Base-by-base conservation (phyloP, 1,140 invertebrate species). In the Babylonia areolata region DNA sequence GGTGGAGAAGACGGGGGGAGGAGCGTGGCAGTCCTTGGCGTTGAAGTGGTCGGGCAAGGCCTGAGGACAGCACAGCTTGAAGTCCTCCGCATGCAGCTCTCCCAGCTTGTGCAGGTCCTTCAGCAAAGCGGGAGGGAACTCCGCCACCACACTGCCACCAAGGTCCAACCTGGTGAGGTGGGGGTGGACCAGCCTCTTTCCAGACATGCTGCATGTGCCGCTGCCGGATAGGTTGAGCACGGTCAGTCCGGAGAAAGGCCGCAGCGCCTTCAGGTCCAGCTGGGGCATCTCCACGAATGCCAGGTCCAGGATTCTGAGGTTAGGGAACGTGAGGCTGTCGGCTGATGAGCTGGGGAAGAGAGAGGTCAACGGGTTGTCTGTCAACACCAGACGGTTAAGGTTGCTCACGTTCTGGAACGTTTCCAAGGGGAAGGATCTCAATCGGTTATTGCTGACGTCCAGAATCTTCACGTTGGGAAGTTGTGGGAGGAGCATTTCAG, bases 1-100 rank as follows among this genome's bases (percentile, higher is more conserved):
- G 3, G 88, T 87, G 0, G 90, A 87, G 35, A 90, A 81, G n/a
- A 81, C 54, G n/a, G 87, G 87, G 35, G 31, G 20, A 31, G 54
- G 78, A 12, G 86, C 71, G 51, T 73, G 17, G 54, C 90, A 90
- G 33, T 81, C 40, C 11, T 20, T 33, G 0, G 83, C 20, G 3
- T 77, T 40, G 31, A 88, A 85, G 11, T 75, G 31, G 2, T 40
- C 33, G 31, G 87, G 87, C 80, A 81, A 28, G 20, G 37, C 64
- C 3, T 85, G 87, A 6, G 51, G n/a, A 58, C 89, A 89, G 46
- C 89, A 90, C 33, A 90, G 64, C 20, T 81, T 79, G 73, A 85
- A 90, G 15, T 69, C 42, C 69, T 90, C 89, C 23, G 86, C 75
- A 6, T 80, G 46, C 1, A 89, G 40, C 23, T 37, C 2, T 51